A percentile compares a stretch with the other conserved stretches of the same genome.
Evolutionary conservation across 1,140 invertebrate genomes (phyloP).

Genomic region (Maniola jurtina): DNA sequence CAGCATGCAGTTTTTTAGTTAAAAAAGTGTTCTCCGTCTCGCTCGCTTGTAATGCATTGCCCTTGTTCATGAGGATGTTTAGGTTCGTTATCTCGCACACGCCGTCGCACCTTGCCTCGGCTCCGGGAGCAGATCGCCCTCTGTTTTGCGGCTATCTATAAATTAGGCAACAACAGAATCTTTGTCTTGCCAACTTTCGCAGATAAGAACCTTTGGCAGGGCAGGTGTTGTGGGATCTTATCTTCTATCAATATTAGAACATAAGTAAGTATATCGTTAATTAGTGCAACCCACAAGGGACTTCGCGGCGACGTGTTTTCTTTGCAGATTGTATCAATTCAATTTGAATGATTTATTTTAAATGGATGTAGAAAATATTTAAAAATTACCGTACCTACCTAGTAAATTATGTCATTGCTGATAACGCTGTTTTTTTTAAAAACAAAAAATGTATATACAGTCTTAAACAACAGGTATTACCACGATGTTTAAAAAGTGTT

Average conservation of each 20-base stretch:
- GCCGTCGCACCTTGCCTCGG: constrained; percentile 65
- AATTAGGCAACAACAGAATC: constrained; percentile 65
- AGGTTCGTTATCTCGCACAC: constrained; percentile 72
- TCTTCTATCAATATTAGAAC: constrained; percentile 55
- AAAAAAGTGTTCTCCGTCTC: constrained; percentile 55
- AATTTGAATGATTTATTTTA: background rate
- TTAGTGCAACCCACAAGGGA: constrained; percentile 37
- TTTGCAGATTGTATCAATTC: constrained; percentile 31
- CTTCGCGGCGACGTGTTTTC: constrained; percentile 9
- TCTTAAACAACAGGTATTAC: background rate
- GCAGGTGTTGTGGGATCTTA: constrained; percentile 64
- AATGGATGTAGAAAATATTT: background rate
- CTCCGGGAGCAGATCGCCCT: constrained; percentile 48
- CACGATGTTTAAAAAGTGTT: background rate
- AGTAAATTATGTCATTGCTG: background rate
- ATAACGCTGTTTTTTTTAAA: background rate
- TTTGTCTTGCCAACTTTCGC: constrained; percentile 63
- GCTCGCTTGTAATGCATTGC: constrained; percentile 56
- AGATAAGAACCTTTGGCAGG: constrained; percentile 54
- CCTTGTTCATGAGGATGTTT: constrained; percentile 69
- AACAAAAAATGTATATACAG: background rate
- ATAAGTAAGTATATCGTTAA: constrained; percentile 49
- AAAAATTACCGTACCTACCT: constrained; percentile 4
- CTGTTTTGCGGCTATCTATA: constrained; percentile 60
- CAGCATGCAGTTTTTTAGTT: constrained; percentile 52